Evolutionary conservation across 2,888 invertebrate genomes (phyloP).

Genomic region (Mamestra brassicae): DNA sequence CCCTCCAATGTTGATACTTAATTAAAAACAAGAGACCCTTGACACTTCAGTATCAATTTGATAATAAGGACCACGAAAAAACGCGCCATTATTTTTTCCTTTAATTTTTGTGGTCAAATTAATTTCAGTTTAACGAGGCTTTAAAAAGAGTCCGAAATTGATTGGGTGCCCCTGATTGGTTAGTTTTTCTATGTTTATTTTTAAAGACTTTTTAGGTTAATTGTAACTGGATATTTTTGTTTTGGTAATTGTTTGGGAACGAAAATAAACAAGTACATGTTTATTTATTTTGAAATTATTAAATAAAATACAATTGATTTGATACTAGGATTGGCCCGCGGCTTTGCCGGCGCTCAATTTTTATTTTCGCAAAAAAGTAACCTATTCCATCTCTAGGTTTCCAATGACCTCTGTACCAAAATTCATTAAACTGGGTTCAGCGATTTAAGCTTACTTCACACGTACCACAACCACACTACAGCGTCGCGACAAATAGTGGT

Average conservation of each 20-base stretch:
- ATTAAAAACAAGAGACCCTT: constrained; percentile 7
- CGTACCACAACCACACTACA: too few species aligned
- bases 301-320: background rate
- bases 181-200: background rate
- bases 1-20: constrained; percentile 4
- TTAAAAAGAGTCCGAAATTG: constrained; percentile 13
- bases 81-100: background rate
- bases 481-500: too few species aligned
- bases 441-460: too few species aligned
- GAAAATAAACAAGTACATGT: background rate
- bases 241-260: background rate
- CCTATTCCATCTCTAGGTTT: too few species aligned
- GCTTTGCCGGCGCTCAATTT: too few species aligned
- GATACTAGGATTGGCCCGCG: background rate
- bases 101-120: constrained; percentile 11
- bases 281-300: background rate
- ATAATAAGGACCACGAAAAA: constrained; percentile 17
- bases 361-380: too few species aligned
- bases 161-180: constrained; percentile 20
- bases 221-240: constrained; percentile 15
- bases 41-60: constrained; percentile 24
- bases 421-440: too few species aligned
- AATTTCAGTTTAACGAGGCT: constrained; percentile 26
- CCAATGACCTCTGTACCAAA: too few species aligned
- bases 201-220: constrained; percentile 12